A percentile compares a stretch with the other conserved stretches of the same genome.
These are phyloP conservation scores for Megaceryle torquata DNA, from an alignment of 2,113 vertebrate species.

Conservation along the genomic window DNA sequence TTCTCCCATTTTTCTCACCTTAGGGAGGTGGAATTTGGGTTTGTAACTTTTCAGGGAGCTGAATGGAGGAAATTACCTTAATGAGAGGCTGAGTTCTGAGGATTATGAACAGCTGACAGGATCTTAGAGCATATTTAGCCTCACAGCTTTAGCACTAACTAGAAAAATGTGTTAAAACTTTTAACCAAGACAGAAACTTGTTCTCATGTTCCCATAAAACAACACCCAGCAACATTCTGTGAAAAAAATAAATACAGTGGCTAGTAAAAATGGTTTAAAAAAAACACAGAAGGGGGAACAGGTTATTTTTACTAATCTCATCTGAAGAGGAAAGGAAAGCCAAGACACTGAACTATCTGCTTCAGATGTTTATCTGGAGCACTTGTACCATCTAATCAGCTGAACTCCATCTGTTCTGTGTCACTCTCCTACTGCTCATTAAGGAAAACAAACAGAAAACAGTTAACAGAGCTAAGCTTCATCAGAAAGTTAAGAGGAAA, in stretches of 20 bases:
- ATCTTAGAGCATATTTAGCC: neutral
- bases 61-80: neutral
- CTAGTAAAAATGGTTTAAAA: neutral
- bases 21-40: neutral
- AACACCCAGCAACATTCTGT: accelerated
- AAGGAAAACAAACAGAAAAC: neutral
- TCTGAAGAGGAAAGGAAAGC: neutral
- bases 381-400: slow-evolving; percentile 10
- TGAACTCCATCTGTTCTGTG: slow-evolving; percentile 10
- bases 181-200: neutral
- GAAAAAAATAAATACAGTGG: neutral
- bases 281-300: neutral
- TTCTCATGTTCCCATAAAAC: neutral
- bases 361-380: neutral
- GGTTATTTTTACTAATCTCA: neutral
- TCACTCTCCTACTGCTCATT: neutral
- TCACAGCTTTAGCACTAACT: neutral
- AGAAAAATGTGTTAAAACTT: neutral
- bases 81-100: neutral
- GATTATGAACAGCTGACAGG: neutral
- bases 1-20: neutral
- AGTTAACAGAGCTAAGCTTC: neutral
- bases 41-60: neutral
- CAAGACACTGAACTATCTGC: neutral
- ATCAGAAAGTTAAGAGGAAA: neutral